Conservation (phyloP, 92 coral and sea anemone species). For the Muricea muricata region DNA sequence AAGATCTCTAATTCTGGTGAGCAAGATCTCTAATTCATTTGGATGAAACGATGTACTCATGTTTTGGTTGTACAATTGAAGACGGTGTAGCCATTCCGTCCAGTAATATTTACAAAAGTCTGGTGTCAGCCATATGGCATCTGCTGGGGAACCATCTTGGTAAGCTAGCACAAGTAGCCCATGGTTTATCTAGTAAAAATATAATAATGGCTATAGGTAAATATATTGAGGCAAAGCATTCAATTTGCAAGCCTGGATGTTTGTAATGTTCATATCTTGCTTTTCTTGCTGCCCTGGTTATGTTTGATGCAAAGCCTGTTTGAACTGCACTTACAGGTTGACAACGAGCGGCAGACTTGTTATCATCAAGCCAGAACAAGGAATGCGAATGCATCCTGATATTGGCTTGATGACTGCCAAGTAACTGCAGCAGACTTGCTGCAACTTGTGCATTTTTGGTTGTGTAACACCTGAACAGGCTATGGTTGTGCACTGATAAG, state of each 20-base stretch:
- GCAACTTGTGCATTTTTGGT: too few relatives aligned
- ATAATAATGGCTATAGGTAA: neutral
- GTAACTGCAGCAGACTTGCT: too few relatives aligned
- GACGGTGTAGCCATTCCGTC: conserved; percentile 81
- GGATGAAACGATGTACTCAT: conserved; percentile 18
- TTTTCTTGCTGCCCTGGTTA: too few relatives aligned
- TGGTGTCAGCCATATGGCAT: conserved; percentile 71
- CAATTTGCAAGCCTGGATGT: neutral
- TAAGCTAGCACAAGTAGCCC: conserved; percentile 87
- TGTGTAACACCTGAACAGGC: too few relatives aligned
- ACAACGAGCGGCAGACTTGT: too few relatives aligned
- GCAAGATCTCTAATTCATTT: conserved; percentile 13
- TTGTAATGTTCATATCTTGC: too few relatives aligned
- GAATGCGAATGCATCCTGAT: too few relatives aligned
- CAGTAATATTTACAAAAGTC: conserved; percentile 80
- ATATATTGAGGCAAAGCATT: neutral
- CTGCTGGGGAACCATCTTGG: conserved; percentile 87
- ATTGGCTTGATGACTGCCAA: too few relatives aligned
- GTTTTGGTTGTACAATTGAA: conserved; percentile 67
- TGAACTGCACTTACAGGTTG: too few relatives aligned
- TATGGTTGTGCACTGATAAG: too few relatives aligned
- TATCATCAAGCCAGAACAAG: too few relatives aligned
- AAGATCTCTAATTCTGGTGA: neutral
- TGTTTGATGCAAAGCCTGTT: too few relatives aligned
- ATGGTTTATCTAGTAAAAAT: conserved; percentile 59